phyloP scores from a whole-genome alignment of 2,888 invertebrate genomes.

The Noctua janthina region DNA sequence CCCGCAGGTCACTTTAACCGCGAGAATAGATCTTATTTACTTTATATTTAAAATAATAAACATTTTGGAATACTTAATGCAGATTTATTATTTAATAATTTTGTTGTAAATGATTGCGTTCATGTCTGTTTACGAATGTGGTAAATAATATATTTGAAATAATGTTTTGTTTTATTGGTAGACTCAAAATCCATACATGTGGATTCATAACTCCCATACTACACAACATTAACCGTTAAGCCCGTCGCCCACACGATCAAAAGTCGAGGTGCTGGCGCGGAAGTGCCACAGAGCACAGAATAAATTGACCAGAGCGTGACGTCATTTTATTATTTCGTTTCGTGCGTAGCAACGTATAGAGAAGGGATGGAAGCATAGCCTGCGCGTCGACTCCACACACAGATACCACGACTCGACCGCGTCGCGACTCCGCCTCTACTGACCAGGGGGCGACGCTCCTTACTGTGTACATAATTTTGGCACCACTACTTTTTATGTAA shows the following conservation, averaged over 20 bases:
- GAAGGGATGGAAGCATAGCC: no score
- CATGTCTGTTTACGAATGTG: constrained; percentile 81
- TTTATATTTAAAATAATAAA: constrained; percentile 78
- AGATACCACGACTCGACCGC: no score
- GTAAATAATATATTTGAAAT: constrained; percentile 80
- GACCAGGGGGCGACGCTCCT: no score
- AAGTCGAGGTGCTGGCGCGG: no score
- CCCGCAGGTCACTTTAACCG: constrained; percentile 74
- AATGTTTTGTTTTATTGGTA: constrained; percentile 56
- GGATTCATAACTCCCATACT: neutral
- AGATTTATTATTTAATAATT: constrained; percentile 83
- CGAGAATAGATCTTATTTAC: constrained; percentile 78
- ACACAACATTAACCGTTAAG: neutral
- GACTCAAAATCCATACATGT: constrained; percentile 1
- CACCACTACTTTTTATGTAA: neutral
- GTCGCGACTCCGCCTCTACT: no score
- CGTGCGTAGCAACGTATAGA: no score
- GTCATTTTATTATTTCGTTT: no score
- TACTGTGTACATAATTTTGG: neutral
- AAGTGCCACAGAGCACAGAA: no score
- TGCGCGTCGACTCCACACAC: no score
- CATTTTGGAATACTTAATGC: constrained; percentile 80
- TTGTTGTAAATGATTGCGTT: constrained; percentile 85
- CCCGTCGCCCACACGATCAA: no score
- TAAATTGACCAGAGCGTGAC: no score